These are phyloP conservation scores for Salvelinus alpinus DNA, from an alignment of 2,113 vertebrate genomes.

Conservation along the genomic window DNA sequence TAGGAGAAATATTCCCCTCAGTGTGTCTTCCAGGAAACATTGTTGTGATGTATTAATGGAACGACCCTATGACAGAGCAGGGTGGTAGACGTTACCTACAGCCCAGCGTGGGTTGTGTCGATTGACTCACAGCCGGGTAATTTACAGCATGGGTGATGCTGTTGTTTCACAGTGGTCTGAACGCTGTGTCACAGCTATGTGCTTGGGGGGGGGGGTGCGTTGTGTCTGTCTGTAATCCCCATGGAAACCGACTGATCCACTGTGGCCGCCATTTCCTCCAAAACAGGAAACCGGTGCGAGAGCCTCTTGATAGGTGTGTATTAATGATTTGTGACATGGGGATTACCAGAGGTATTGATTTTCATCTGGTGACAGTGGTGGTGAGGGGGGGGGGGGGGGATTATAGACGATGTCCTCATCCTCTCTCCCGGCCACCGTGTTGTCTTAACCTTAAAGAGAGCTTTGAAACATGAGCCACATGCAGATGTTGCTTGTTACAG, in stretches of 20 bases:
- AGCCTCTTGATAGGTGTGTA: neutral
- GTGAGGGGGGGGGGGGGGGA: too few species aligned
- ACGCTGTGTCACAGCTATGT: slow-evolving; percentile 46
- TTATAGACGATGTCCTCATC: too few species aligned
- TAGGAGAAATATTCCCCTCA: neutral
- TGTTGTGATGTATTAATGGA: slow-evolving; percentile 35
- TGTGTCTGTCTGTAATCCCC: slow-evolving; percentile 41
- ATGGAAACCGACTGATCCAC: slow-evolving; percentile 36
- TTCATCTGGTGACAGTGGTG: too few species aligned
- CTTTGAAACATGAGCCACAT: slow-evolving; percentile 28
- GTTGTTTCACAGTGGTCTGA: slow-evolving; percentile 41
- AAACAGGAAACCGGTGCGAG: slow-evolving; percentile 13
- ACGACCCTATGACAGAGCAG: slow-evolving; percentile 21
- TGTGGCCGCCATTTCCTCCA: slow-evolving; percentile 22
- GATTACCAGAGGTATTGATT: too few species aligned
- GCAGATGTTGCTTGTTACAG: slow-evolving; percentile 54
- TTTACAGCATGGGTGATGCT: slow-evolving; percentile 40
- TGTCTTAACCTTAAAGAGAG: slow-evolving; percentile 37
- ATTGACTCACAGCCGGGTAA: slow-evolving; percentile 63
- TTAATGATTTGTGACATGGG: neutral
- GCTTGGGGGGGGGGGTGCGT: too few species aligned
- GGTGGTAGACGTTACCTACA: slow-evolving; percentile 42
- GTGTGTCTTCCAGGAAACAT: slow-evolving; percentile 40
- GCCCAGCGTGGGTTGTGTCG: slow-evolving; percentile 37
- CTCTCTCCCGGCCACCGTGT: too few species aligned